Conservation (phyloP, 2,797 vertebrate genomes). For the Pteronotus mesoamericanus region DNA sequence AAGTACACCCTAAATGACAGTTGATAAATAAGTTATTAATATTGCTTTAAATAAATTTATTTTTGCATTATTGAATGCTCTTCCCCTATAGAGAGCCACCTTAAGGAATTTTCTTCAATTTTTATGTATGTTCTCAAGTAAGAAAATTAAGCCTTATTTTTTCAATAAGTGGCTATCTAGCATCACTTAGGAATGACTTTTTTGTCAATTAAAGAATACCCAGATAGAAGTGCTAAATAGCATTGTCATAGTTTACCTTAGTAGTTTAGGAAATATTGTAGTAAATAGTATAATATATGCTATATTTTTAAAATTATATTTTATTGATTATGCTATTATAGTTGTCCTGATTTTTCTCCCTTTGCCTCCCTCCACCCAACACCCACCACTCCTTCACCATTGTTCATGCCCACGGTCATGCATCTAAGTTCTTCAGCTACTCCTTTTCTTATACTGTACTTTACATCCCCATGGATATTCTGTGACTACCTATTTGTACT, state of each 20-base stretch:
- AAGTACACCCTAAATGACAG: not conserved
- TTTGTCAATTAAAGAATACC: not conserved
- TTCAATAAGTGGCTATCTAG: not conserved
- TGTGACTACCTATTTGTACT: too few relatives aligned
- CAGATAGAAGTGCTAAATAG: not conserved
- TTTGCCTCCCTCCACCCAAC: too few relatives aligned
- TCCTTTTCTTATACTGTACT: too few relatives aligned
- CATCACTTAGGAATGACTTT: conserved; percentile 8
- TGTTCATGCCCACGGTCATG: too few relatives aligned
- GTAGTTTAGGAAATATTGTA: conserved; percentile 28
- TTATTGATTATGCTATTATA: not conserved
- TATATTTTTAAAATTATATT: not conserved
- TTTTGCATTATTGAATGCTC: not conserved
- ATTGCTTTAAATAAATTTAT: not conserved
- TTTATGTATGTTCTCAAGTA: not conserved
- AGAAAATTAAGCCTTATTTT: not conserved
- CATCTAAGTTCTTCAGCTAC: too few relatives aligned
- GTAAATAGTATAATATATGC: not conserved
- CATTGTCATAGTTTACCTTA: not conserved
- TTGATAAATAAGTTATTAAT: not conserved
- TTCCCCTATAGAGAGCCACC: not conserved
- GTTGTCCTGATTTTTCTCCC: too few relatives aligned
- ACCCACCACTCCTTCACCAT: too few relatives aligned
- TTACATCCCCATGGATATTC: too few relatives aligned
- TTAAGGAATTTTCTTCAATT: not conserved